Evolutionary conservation across 2,113 vertebrate species (phyloP), one percentile per base, ranked within the genome.

Genomic region (Scalopus aquaticus): DNA sequence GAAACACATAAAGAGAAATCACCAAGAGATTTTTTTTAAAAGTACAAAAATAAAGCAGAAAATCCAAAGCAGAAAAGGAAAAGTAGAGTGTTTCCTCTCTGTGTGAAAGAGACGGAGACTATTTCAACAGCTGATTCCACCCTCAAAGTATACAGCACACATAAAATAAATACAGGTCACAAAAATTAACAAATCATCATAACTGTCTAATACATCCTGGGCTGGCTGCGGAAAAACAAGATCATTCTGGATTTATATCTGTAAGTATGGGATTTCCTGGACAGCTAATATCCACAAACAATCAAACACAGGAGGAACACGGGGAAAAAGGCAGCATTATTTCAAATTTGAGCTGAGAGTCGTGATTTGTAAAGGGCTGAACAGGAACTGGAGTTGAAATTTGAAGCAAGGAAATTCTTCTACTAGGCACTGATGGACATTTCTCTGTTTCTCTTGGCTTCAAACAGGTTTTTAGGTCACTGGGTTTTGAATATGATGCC

Each of bases 271-370:
- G 98, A 98, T 98, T 98, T 98, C 98, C 98, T 98, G 98, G 98
- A 98, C 97, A 98, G 98, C 97, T 99, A 98, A 98, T 98, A 98
- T 98, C 98, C 97, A 98, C 98, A 98, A 98, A 98, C 98, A 98
- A 98, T 98, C 98, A 98, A 98, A 98, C 97, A 97, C 96, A 90
- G 95, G 97, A 98, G 97, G 97, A 97, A 96, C 97, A 97, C 67
- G 96, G 97, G 93, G 74, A 96, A 97, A 97, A 98, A 97, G 97
- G 97, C 96, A 98, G 97, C 96, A 84, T 97, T 98, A 98, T 98
- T 99, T 98, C 98, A 98, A 97, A 98, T 98, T 96, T 98, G 98
- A 98, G 98, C 97, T 93, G 96, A 95, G 97, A 98, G 97, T 97
- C 96, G 88, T 98, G 98, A 98, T 98, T 98, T 98, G 98, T 97